Conservation (phyloP, 2,113 vertebrate genomes). For the Alligator mississippiensis region DNA sequence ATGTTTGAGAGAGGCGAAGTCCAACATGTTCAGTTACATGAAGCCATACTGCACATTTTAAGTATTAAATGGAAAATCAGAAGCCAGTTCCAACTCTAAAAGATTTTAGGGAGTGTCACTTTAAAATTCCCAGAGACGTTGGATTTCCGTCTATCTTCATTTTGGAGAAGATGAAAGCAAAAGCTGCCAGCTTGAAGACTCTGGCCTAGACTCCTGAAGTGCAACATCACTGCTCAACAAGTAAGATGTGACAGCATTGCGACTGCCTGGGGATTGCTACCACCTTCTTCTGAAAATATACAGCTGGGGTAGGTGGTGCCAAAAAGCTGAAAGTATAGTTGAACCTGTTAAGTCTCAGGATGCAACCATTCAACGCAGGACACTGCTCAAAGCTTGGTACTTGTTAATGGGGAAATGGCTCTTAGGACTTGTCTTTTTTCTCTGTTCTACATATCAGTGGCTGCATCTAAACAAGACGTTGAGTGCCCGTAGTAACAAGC, state of each 20-base stretch:
- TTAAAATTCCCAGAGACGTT: neutral
- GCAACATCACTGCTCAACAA: neutral
- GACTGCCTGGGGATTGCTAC: too few species aligned
- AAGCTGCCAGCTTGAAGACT: neutral
- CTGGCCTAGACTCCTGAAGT: neutral
- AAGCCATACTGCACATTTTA: neutral
- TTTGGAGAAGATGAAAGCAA: neutral
- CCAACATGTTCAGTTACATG: neutral
- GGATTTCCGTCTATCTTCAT: neutral
- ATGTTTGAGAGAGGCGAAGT: neutral
- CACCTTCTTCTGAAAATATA: neutral
- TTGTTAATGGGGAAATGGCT: neutral
- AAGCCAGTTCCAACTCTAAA: neutral
- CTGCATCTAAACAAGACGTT: too few species aligned
- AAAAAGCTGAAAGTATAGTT: neutral
- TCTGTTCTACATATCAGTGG: neutral
- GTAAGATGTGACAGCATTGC: neutral
- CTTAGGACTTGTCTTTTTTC: neutral
- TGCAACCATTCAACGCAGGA: rapidly evolving
- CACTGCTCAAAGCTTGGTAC: neutral
- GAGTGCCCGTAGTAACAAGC: too few species aligned
- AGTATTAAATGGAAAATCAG: neutral
- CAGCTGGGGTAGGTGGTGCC: neutral
- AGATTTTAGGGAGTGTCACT: rapidly evolving
- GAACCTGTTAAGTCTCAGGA: neutral